phyloP scores from a whole-genome alignment of 2,113 vertebrate genomes.

The Calyptomena viridis region DNA sequence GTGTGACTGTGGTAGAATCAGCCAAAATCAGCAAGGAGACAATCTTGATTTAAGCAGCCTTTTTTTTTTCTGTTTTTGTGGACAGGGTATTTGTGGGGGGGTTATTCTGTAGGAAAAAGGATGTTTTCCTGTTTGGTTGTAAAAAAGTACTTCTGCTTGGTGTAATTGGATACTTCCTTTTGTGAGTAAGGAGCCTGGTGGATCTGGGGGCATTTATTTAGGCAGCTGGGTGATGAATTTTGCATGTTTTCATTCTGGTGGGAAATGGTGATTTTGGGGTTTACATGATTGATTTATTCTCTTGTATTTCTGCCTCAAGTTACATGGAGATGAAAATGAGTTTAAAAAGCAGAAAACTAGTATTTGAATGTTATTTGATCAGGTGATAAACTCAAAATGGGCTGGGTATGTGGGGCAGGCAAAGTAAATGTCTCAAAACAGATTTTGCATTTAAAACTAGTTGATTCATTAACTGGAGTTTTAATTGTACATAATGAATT shows the following conservation, averaged over 20 bases:
- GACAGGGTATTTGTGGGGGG: not conserved
- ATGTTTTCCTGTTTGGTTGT: conserved; percentile 12
- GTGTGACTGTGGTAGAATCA: too few species aligned
- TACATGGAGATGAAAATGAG: not conserved
- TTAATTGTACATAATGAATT: not conserved
- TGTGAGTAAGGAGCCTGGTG: not conserved
- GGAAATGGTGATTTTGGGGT: not conserved
- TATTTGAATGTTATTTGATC: not conserved
- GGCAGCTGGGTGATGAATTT: conserved; percentile 7
- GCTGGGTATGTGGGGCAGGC: not conserved
- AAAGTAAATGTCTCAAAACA: not conserved
- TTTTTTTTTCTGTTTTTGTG: not conserved
- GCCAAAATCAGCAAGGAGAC: not conserved
- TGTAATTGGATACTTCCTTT: conserved; percentile 31
- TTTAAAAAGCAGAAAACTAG: not conserved
- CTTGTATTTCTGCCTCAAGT: not conserved
- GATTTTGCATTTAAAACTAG: not conserved
- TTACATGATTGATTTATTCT: not conserved
- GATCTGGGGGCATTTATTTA: conserved; percentile 15
- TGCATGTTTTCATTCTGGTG: not conserved
- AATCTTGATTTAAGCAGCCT: not conserved
- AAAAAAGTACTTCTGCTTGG: not conserved
- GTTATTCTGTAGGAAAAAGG: not conserved
- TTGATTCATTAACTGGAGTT: not conserved
- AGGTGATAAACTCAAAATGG: not conserved